Base-by-base conservation (phyloP, 2,113 vertebrate species). In the Lagopus leucura region DNA sequence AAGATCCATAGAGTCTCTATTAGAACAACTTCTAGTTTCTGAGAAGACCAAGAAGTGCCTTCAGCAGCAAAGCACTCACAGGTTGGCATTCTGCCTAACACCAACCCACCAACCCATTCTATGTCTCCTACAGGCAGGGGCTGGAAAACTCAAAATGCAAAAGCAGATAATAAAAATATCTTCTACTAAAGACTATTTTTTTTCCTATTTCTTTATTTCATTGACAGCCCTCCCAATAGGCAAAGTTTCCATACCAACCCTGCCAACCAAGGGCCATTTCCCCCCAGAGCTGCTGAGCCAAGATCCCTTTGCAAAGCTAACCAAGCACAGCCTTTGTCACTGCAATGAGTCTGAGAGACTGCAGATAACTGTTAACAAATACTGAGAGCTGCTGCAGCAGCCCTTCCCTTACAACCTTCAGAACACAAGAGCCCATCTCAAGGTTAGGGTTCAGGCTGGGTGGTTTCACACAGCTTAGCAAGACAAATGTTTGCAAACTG, bases 41-140 rank as follows among this genome's bases (percentile, higher is more conserved):
- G 27, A 81, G 72, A 61, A 61, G 34, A 21, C 65, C 22, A 8
- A 43, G 42, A 60, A 54, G 40, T 14, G 40, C 63, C 73, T 5
- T 43, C 82, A 10, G 1, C 1, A n/a, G n/a, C 34, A 19, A 6
- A 32, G 54, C 58, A 45, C 50, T 27, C 54, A 15, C 73, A 82
- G 66, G 25, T 1, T 14, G 34, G 13, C 8, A 40, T 22, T 36
- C 43, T 64, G 47, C 2, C 0, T 0, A 58, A n/a, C 55, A 47
- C 7, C 32, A 48, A 43, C 28, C 58, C 32, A 43, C 8, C 32
- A 43, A 43, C 28, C 54, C 63, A 17, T 24, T 24, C 20, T 52
- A 0, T 1, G 61, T 48, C 47, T 79, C 4, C 0, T 7, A 32
- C 55, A 86, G 67, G 34, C n/a, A 76, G 66, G 63, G 89, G 66